phyloP scores from a whole-genome alignment of 1,140 invertebrate species.

The Drosophila simulans region DNA sequence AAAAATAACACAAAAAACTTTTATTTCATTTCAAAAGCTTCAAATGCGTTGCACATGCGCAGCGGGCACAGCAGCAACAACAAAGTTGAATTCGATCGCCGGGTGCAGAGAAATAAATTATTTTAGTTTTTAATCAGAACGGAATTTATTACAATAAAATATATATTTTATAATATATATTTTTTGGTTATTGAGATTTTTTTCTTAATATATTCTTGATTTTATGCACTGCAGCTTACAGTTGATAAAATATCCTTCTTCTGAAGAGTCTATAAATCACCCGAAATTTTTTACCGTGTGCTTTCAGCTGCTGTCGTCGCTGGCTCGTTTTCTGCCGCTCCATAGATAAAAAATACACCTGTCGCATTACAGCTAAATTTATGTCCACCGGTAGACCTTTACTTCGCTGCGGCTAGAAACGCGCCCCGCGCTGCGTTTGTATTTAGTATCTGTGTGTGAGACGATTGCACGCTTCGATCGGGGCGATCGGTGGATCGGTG shows the following conservation, averaged over 20 bases:
- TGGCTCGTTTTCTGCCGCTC: slow-evolving; percentile 72
- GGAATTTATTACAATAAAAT: too few species aligned
- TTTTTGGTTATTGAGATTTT: too few species aligned
- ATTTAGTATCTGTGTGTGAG: slow-evolving; percentile 46
- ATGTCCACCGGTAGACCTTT: slow-evolving; percentile 84
- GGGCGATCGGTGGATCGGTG: slow-evolving; percentile 54
- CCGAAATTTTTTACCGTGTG: slow-evolving; percentile 14
- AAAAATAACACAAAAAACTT: slow-evolving; percentile 30
- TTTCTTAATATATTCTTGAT: too few species aligned
- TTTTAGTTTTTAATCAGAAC: neutral
- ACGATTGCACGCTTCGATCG: slow-evolving; percentile 76
- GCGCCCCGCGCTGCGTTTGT: slow-evolving; percentile 52
- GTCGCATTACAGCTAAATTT: slow-evolving; percentile 84
- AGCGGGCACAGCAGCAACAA: slow-evolving; percentile 28
- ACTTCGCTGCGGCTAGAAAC: slow-evolving; percentile 79
- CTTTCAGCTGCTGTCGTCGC: slow-evolving; percentile 31
- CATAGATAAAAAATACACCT: slow-evolving; percentile 84
- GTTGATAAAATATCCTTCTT: neutral
- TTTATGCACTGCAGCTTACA: too few species aligned
- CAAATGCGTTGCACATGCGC: slow-evolving; percentile 77
- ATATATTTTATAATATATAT: too few species aligned
- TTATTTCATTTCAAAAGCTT: slow-evolving; percentile 72
- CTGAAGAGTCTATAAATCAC: rapidly evolving
- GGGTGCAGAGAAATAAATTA: slow-evolving; percentile 15
- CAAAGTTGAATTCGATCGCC: slow-evolving; percentile 22